A percentile compares a stretch with the other conserved stretches of the same genome.
Conservation (phyloP, 2,113 vertebrate genomes). For the Dermatemys mawii region DNA sequence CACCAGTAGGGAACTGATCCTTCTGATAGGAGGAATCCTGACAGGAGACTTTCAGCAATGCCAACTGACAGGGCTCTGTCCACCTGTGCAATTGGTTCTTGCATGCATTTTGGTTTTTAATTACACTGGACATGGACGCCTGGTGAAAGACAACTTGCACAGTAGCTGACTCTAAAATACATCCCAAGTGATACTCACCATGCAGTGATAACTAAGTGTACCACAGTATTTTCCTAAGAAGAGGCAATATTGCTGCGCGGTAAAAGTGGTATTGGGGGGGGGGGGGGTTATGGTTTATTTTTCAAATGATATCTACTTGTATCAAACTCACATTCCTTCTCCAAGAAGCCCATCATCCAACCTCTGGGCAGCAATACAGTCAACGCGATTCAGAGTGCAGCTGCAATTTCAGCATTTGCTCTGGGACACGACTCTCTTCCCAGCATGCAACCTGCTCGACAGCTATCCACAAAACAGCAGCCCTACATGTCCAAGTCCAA, state of each 20-base stretch:
- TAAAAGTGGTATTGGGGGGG: not conserved
- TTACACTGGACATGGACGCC: not conserved
- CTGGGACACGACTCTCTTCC: not conserved
- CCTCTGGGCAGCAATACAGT: not conserved
- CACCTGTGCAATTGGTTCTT: not conserved
- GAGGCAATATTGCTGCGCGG: not conserved
- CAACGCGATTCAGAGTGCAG: no score
- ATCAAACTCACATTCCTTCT: slow-evolving; percentile 1
- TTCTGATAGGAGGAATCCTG: not conserved
- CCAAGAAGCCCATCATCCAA: not conserved
- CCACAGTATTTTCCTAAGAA: not conserved
- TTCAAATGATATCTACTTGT: slow-evolving; percentile 37
- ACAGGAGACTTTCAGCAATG: not conserved
- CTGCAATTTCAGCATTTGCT: not conserved
- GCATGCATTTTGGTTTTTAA: not conserved
- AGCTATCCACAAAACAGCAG: not conserved
- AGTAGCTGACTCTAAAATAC: not conserved
- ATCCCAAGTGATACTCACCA: not conserved
- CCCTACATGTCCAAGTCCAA: no score
- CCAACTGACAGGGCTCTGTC: not conserved
- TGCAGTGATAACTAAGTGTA: not conserved
- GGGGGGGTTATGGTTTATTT: not conserved
- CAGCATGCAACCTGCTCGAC: not conserved
- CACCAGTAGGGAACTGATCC: not conserved
- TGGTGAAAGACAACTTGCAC: not conserved